Base-by-base conservation (phyloP, 2,797 vertebrate species). In the Acropternis orthonyx region DNA sequence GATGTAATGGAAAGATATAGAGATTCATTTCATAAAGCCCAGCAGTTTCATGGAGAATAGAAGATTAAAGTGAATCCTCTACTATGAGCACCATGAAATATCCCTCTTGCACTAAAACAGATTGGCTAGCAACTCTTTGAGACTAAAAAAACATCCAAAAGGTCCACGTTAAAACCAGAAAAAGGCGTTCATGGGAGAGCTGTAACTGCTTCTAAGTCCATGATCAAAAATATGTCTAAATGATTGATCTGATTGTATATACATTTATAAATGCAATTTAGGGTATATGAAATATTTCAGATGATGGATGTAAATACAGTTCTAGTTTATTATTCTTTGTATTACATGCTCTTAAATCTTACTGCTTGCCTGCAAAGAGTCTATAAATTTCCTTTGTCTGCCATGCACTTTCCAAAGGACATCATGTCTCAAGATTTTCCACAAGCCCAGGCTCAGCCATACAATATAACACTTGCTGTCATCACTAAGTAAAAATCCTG, bases 1-100 rank as follows among this genome's bases (percentile, higher is more conserved):
- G 71, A 91, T 67, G 80, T 61, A 95, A 93, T 68, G 56, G 74
- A 93, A 93, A 74, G 39, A 68, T 65, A 61, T 55, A 65, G 81
- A 92, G 65, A 87, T 74, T 84, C 41, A 65, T 72, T 87, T 85
- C 71, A 58, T 89, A 92, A 90, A 95, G 32, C 65, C 85, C 59
- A 85, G 61, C 13, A 55, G 44, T 90, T 94, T 95, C 71, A 74
- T 51, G 27, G 88, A 81, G 74, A 90, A 76, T 90, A 71, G 32
- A 81, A 82, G 66, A 87, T 81, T 67, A 66, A 90, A 81, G 71
- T 63, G 59, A 87, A 86, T 72, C 28, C 30, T 89, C 36, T 16
- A n/a, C 87, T 85, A 59, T 20, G 43, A 92, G 13, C n/a, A 58
- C 46, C 71, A 77, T 36, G 68, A 94, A 95, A 90, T 65, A 87